phyloP scores from a whole-genome alignment of 2,113 vertebrate species.

The Gavia stellata region DNA sequence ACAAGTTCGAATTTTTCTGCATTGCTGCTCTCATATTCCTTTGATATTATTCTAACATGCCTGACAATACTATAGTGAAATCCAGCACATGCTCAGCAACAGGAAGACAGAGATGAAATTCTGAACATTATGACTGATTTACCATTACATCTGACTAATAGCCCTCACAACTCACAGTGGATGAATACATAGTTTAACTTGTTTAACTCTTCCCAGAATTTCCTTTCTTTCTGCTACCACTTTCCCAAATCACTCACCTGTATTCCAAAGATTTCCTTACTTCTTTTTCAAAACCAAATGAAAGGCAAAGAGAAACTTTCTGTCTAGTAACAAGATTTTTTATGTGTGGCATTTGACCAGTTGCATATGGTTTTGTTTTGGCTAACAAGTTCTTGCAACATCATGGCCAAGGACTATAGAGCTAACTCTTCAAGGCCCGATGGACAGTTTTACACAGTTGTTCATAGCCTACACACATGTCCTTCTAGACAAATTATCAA shows the following conservation, averaged over 20 bases:
- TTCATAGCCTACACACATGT: not conserved
- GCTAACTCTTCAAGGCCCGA: not conserved
- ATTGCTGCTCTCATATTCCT: not conserved
- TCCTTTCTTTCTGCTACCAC: not conserved
- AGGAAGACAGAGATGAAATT: not conserved
- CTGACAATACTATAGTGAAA: not conserved
- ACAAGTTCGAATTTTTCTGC: conserved; percentile 14
- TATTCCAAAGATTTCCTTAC: not conserved
- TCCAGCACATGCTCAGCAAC: not conserved
- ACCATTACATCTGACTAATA: not conserved
- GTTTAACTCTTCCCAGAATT: not conserved
- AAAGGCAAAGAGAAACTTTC: not conserved
- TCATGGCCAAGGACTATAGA: not conserved
- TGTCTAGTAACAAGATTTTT: not conserved
- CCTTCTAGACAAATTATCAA: not conserved
- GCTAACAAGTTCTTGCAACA: not conserved
- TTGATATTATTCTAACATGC: not conserved
- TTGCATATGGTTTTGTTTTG: not conserved
- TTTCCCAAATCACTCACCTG: not conserved
- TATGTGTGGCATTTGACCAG: not conserved
- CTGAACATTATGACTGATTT: not conserved
- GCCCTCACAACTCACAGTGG: not conserved
- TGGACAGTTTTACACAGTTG: not conserved
- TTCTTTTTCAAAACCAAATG: not conserved
- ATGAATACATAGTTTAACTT: not conserved